phyloP scores from a whole-genome alignment of 37 sponge, comb jelly and placozoan species.

The Chondrilla cf. caribensis region DNA sequence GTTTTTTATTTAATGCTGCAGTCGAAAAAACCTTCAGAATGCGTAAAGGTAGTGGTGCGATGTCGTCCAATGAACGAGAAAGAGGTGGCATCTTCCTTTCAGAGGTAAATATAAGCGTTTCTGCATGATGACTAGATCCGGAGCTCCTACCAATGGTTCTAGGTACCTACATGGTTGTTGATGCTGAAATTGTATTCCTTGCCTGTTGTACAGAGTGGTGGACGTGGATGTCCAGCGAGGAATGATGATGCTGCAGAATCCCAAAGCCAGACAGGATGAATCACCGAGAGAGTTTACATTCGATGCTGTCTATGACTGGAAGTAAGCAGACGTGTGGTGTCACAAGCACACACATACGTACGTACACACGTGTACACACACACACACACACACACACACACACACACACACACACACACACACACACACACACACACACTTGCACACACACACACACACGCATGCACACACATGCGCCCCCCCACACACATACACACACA shows the following conservation, averaged over 20 bases:
- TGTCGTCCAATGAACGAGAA: slow-evolving; percentile 86
- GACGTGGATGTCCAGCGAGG: slow-evolving; percentile 80
- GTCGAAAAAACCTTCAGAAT: slow-evolving; percentile 76
- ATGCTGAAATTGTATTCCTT: too few relatives aligned
- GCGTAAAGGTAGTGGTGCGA: slow-evolving; percentile 91
- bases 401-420: not conserved
- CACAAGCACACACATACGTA: not conserved
- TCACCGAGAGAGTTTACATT: slow-evolving; percentile 86
- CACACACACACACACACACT: slow-evolving; percentile 20
- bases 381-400: slow-evolving; percentile 20
- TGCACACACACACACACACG: slow-evolving; percentile 15
- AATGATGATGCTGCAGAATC: slow-evolving; percentile 49
- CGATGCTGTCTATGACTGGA: slow-evolving; percentile 94
- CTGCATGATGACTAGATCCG: too few relatives aligned
- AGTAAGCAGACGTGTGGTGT: slow-evolving; percentile 42
- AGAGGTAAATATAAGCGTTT: slow-evolving; percentile 69
- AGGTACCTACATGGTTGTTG: too few relatives aligned
- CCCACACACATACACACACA: slow-evolving; percentile 11
- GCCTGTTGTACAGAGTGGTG: slow-evolving; percentile 81
- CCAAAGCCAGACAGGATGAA: slow-evolving; percentile 42
- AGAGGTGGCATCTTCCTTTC: slow-evolving; percentile 57
- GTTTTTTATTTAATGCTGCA: not conserved
- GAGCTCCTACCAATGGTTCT: too few relatives aligned
- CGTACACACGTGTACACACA: not conserved
- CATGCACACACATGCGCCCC: not conserved